Conservation (phyloP, 1,140 invertebrate species). For the Nebria ingens region DNA sequence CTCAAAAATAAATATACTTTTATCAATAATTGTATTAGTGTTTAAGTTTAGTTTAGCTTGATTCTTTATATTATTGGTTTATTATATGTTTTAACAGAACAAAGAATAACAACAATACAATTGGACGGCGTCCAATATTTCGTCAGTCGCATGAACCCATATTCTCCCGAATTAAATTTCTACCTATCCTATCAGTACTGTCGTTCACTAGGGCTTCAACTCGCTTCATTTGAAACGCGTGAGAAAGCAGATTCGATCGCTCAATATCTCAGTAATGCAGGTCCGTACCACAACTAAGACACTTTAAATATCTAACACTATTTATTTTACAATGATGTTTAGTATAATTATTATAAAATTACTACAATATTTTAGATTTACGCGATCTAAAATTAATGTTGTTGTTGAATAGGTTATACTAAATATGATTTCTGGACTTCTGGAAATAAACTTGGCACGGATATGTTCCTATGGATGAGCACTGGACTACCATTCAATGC, state of each 20-base stretch:
- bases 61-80: no score
- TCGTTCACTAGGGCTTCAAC: slow-evolving; percentile 70
- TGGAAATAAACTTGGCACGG: slow-evolving; percentile 73
- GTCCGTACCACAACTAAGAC: slow-evolving; percentile 29
- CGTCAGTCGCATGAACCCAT: slow-evolving; percentile 78
- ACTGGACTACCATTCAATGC: slow-evolving; percentile 76
- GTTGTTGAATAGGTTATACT: slow-evolving; percentile 48
- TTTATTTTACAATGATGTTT: no score
- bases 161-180: slow-evolving; percentile 76
- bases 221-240: slow-evolving; percentile 73
- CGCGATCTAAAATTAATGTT: no score
- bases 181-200: slow-evolving; percentile 82
- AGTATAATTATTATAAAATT: no score
- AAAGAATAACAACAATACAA: slow-evolving; percentile 76
- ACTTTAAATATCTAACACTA: background rate
- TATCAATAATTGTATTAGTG: no score
- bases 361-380: no score
- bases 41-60: no score
- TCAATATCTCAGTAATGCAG: slow-evolving; percentile 69
- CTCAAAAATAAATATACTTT: no score
- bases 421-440: slow-evolving; percentile 84
- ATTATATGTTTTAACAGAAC: slow-evolving; percentile 62
- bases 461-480: slow-evolving; percentile 84
- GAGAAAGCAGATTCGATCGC: slow-evolving; percentile 77
- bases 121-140: slow-evolving; percentile 79